Conservation (phyloP, 2,113 vertebrate species). For the Gymnorhina tibicen region DNA sequence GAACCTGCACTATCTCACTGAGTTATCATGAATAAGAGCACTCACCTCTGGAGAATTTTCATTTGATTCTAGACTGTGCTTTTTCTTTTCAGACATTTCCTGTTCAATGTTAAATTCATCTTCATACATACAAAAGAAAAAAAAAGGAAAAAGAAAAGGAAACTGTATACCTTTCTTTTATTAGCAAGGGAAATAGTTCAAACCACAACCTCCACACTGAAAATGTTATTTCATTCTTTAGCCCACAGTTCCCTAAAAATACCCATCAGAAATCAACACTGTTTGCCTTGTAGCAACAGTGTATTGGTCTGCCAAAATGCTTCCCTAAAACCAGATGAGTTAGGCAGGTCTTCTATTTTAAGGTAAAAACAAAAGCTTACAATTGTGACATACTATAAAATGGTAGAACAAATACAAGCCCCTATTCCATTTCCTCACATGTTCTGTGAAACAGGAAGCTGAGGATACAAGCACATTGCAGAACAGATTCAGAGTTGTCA, state of each 20-base stretch:
- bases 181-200: background rate
- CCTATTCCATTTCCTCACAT: background rate
- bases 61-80: conserved; percentile 35
- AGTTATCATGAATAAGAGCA: background rate
- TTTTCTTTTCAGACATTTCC: conserved; percentile 42
- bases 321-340: background rate
- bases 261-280: background rate
- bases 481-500: background rate
- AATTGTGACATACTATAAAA: background rate
- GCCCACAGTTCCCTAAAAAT: background rate
- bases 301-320: background rate
- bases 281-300: background rate
- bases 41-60: conserved; percentile 69
- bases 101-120: conserved; percentile 40
- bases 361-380: background rate
- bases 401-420: background rate
- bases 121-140: conserved; percentile 16
- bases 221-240: background rate
- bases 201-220: background rate
- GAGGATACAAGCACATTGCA: background rate
- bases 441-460: background rate
- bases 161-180: background rate
- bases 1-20: background rate
- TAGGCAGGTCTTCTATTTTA: background rate
- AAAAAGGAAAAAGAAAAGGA: background rate